Evolutionary conservation across 2,797 vertebrate species (phyloP).

Genomic region (Liparis tanakae): DNA sequence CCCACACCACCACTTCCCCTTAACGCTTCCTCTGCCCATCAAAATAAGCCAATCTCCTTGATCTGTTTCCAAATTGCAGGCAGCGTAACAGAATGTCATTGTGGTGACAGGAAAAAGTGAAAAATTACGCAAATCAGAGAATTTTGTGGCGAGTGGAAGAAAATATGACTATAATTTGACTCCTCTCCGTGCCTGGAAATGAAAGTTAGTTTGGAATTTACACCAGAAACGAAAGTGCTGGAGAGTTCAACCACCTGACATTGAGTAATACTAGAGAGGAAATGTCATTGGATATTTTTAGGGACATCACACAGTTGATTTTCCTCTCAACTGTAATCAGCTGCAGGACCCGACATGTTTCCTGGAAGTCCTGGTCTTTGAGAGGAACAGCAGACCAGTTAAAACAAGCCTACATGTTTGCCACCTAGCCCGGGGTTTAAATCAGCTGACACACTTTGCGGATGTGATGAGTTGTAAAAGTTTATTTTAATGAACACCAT

Average conservation of each 20-base stretch:
- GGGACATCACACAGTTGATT: slow-evolving; percentile 11
- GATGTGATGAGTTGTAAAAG: slow-evolving; percentile 36
- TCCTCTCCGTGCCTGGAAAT: slow-evolving; percentile 31
- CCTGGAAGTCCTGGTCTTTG: slow-evolving; percentile 9
- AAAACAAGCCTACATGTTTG: slow-evolving; percentile 13
- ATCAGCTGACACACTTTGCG: slow-evolving; percentile 29
- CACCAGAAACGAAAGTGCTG: slow-evolving; percentile 16
- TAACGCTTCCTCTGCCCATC: slow-evolving; percentile 39
- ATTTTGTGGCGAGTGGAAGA: slow-evolving; percentile 16
- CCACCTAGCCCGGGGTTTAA: slow-evolving; percentile 1
- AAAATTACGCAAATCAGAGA: slow-evolving; percentile 26
- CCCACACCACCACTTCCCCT: slow-evolving; percentile 2
- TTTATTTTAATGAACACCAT: slow-evolving; percentile 46
- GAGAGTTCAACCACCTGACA: slow-evolving; percentile 15
- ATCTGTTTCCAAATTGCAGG: slow-evolving; percentile 28
- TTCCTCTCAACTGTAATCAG: slow-evolving; percentile 19
- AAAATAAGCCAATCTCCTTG: slow-evolving; percentile 33
- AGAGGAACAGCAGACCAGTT: neutral
- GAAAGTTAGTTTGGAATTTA: slow-evolving; percentile 33
- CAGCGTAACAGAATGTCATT: slow-evolving; percentile 35
- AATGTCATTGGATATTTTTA: slow-evolving; percentile 13
- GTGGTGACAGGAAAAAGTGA: slow-evolving; percentile 35
- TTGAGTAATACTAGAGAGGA: slow-evolving; percentile 3
- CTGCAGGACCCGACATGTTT: neutral
- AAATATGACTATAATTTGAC: slow-evolving; percentile 33